phyloP scores from a whole-genome alignment of 2,113 vertebrate genomes.

The Rhea americana region DNA sequence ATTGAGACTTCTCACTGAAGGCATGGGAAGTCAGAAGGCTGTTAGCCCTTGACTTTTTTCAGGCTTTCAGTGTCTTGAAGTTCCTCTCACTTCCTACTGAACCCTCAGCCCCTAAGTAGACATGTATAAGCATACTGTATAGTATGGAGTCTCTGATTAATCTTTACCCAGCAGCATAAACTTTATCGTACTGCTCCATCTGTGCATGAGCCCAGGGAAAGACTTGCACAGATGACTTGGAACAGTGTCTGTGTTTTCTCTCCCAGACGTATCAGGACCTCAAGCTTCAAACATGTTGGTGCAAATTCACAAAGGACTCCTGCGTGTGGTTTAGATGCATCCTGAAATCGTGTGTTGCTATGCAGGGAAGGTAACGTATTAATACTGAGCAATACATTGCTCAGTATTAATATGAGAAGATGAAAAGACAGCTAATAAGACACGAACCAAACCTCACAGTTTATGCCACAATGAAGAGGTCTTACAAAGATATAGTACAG shows the following conservation, averaged over 20 bases:
- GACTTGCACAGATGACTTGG: not conserved
- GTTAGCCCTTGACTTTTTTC: not conserved
- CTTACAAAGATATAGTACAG: not conserved
- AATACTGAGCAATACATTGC: not conserved
- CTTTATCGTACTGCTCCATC: not conserved
- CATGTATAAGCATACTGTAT: too few species aligned
- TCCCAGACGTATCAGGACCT: not conserved
- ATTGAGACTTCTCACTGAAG: not conserved
- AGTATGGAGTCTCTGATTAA: accelerated
- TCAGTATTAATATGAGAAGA: not conserved
- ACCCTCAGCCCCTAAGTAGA: too few species aligned
- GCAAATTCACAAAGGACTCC: not conserved
- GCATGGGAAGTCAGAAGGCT: not conserved
- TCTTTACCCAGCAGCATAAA: not conserved
- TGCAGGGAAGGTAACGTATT: not conserved
- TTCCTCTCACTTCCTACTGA: not conserved
- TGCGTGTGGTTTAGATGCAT: accelerated
- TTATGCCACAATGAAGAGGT: not conserved
- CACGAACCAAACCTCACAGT: not conserved
- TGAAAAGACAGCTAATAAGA: not conserved
- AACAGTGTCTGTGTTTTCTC: not conserved
- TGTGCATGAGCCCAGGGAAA: not conserved
- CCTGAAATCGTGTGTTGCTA: not conserved
- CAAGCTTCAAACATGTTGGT: not conserved
- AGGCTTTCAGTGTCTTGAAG: not conserved